phyloP scores from a whole-genome alignment of 2,797 vertebrate species.

The Taeniopygia guttata region DNA sequence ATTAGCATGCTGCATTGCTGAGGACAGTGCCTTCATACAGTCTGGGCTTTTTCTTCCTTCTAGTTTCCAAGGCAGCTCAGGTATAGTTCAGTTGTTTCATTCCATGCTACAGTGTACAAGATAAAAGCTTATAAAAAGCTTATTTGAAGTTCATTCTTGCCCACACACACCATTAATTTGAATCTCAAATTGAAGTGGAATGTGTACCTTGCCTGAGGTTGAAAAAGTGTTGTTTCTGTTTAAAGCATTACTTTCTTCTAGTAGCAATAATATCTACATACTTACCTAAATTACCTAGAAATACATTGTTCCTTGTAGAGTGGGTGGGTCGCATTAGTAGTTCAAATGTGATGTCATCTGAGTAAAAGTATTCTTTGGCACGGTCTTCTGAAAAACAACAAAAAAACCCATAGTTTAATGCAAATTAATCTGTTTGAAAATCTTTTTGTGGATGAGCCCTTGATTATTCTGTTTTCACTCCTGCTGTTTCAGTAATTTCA shows the following conservation, averaged over 20 bases:
- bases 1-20: not conserved
- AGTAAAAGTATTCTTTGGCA: slow-evolving; percentile 43
- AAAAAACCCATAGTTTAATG: not conserved
- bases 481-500: not conserved
- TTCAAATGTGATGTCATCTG: slow-evolving; percentile 43
- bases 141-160: slow-evolving; percentile 5
- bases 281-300: slow-evolving; percentile 46
- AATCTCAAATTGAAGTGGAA: not conserved
- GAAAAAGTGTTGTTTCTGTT: not conserved
- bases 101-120: not conserved
- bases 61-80: not conserved
- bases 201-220: not conserved
- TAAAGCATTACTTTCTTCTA: not conserved
- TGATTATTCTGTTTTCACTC: not conserved
- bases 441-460: not conserved
- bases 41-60: not conserved
- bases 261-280: slow-evolving; percentile 36
- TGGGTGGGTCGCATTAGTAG: slow-evolving; percentile 38
- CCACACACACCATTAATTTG: not conserved
- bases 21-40: not conserved
- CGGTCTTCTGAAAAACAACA: slow-evolving; percentile 47
- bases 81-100: not conserved
- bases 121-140: not conserved
- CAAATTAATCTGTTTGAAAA: not conserved
- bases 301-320: slow-evolving; percentile 4